These are phyloP conservation scores for Octodon degus DNA, from an alignment of 2,113 vertebrate species.

Conservation along the genomic window DNA sequence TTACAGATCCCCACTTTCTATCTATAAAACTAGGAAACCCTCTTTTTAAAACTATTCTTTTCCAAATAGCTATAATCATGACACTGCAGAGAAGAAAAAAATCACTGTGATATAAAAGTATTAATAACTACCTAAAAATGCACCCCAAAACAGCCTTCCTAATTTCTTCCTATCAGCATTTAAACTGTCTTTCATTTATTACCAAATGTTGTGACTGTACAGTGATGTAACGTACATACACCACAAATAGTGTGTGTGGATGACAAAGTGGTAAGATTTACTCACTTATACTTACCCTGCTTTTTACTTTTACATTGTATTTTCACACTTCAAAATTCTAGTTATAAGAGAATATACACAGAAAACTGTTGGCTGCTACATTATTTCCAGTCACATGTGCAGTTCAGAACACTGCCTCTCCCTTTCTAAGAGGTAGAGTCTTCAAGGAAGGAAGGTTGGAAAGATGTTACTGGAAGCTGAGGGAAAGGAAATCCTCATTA, in stretches of 20 bases:
- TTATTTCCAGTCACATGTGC: neutral
- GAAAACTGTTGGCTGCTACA: neutral
- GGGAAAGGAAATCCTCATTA: neutral
- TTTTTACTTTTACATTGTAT: neutral
- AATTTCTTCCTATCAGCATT: neutral
- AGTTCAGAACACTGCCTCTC: neutral
- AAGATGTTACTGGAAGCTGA: neutral
- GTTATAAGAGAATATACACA: neutral
- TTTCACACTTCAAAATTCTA: neutral
- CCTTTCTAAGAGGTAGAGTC: neutral
- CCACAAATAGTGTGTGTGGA: neutral
- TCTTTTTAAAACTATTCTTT: neutral
- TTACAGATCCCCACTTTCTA: neutral
- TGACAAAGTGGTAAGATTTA: neutral
- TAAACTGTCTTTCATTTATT: neutral
- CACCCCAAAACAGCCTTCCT: neutral
- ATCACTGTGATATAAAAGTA: neutral
- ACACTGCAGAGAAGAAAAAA: neutral
- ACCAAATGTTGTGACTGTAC: neutral
- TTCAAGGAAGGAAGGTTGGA: neutral
- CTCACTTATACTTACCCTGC: neutral
- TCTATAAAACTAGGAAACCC: neutral
- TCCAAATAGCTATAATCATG: neutral
- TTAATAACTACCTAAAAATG: neutral
- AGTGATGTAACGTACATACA: neutral